Conservation (phyloP, 2,888 invertebrate species). For the Epiperipatus broadwayi region DNA sequence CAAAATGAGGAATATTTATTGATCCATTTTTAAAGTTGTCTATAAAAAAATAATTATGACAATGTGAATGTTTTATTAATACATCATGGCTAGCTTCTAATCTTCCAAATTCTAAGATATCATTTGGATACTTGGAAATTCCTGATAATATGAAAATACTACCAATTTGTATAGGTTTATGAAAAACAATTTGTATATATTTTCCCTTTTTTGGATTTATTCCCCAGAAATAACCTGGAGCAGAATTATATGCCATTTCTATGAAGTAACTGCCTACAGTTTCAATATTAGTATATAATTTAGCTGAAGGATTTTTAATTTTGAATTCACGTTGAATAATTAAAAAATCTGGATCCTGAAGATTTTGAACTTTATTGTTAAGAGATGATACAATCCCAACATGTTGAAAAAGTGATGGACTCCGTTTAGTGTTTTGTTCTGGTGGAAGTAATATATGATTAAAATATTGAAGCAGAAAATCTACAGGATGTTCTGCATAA, state of each 20-base stretch:
- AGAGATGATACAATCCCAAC: slow-evolving; percentile 25
- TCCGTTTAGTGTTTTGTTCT: slow-evolving; percentile 18
- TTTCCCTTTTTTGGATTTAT: slow-evolving; percentile 22
- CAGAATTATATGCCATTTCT: slow-evolving; percentile 23
- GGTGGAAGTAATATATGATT: slow-evolving; percentile 20
- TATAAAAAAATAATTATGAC: slow-evolving; percentile 19
- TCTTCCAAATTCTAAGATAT: slow-evolving; percentile 21
- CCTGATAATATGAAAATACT: slow-evolving; percentile 25
- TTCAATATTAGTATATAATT: slow-evolving; percentile 24
- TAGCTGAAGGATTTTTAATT: slow-evolving; percentile 26
- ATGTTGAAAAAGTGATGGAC: slow-evolving; percentile 25
- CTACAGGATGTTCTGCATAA: slow-evolving; percentile 23
- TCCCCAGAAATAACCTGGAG: slow-evolving; percentile 29
- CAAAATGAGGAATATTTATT: slow-evolving; percentile 20
- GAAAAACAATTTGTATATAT: slow-evolving; percentile 24
- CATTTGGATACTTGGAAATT: slow-evolving; percentile 20
- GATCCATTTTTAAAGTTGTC: slow-evolving; percentile 22
- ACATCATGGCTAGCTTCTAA: slow-evolving; percentile 20
- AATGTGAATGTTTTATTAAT: slow-evolving; percentile 17
- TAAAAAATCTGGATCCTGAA: slow-evolving; percentile 24
- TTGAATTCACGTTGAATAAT: slow-evolving; percentile 18
- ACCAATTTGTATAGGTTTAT: slow-evolving; percentile 20
- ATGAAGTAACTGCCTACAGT: slow-evolving; percentile 22
- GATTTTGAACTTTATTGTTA: slow-evolving; percentile 24
- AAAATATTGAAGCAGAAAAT: slow-evolving; percentile 22